These are phyloP conservation scores for Syngnathoides biaculeatus DNA, from an alignment of 2,113 vertebrate species.

Conservation along the genomic window DNA sequence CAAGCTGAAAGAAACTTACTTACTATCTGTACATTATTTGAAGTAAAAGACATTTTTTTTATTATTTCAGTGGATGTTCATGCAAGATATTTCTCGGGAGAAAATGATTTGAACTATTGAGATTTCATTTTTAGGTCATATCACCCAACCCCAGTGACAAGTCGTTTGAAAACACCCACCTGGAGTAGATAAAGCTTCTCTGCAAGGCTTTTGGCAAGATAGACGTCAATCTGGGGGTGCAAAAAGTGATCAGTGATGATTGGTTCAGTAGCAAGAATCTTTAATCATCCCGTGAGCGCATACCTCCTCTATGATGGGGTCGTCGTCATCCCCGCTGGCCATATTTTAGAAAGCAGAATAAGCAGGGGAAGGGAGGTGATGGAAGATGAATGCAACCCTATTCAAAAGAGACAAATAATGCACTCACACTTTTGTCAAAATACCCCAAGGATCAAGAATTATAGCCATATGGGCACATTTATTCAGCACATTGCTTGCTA, in stretches of 20 bases:
- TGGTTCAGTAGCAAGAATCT: background rate
- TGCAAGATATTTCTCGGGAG: too few species aligned
- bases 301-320: conserved; percentile 97
- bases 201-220: conserved; percentile 91
- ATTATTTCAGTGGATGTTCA: too few species aligned
- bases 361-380: conserved; percentile 14
- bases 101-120: too few species aligned
- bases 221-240: conserved; percentile 84
- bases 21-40: too few species aligned
- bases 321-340: conserved; percentile 97
- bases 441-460: too few species aligned
- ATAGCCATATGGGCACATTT: too few species aligned
- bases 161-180: conserved; percentile 66
- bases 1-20: too few species aligned
- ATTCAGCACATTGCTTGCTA: too few species aligned
- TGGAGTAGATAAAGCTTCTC: conserved; percentile 97
- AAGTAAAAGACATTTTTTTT: too few species aligned
- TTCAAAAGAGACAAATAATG: conserved; percentile 10
- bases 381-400: conserved; percentile 48
- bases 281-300: background rate
- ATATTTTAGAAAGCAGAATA: conserved; percentile 72
- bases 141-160: background rate
- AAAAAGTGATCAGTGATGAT: background rate
- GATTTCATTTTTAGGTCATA: too few species aligned
- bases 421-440: background rate